phyloP scores from a whole-genome alignment of 2,113 vertebrate genomes.

The Seriola quinqueradiata region DNA sequence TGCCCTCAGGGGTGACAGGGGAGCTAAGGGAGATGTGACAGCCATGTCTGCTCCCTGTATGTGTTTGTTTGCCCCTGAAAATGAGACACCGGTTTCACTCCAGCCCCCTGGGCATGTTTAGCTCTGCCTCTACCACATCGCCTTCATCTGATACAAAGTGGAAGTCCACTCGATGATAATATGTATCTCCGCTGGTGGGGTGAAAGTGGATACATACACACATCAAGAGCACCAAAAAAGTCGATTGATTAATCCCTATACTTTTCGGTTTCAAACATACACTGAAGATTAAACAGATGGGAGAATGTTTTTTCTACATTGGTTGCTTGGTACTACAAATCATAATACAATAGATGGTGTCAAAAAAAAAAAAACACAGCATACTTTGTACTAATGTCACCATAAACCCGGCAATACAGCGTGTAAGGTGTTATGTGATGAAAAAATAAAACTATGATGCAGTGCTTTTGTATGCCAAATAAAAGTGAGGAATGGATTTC shows the following conservation, averaged over 20 bases:
- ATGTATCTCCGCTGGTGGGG: conserved; percentile 59
- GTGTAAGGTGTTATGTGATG: conserved; percentile 37
- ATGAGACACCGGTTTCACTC: conserved; percentile 78
- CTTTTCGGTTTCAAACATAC: conserved; percentile 36
- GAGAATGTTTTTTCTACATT: neutral
- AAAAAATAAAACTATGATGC: conserved; percentile 38
- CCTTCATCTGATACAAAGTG: conserved; percentile 81
- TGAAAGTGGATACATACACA: conserved; percentile 68
- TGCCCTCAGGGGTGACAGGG: conserved; percentile 76
- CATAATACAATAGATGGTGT: conserved; percentile 23
- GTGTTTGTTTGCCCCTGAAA: conserved; percentile 83
- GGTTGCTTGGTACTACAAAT: conserved; percentile 11
- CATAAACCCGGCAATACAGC: conserved; percentile 40
- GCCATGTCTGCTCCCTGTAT: conserved; percentile 85
- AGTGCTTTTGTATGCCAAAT: conserved; percentile 53
- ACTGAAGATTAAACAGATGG: conserved; percentile 1
- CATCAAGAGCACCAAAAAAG: conserved; percentile 36
- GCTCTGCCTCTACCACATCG: conserved; percentile 73
- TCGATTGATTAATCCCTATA: conserved; percentile 43
- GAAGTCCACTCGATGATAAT: conserved; percentile 75
- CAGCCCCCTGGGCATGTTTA: conserved; percentile 81
- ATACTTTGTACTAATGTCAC: conserved; percentile 36
- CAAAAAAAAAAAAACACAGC: conserved; percentile 24
- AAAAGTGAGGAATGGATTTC: conserved; percentile 72
- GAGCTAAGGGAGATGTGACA: conserved; percentile 85